These are phyloP conservation scores for Gopherus flavomarginatus DNA, from an alignment of 2,113 vertebrate species.

Conservation along the genomic window DNA sequence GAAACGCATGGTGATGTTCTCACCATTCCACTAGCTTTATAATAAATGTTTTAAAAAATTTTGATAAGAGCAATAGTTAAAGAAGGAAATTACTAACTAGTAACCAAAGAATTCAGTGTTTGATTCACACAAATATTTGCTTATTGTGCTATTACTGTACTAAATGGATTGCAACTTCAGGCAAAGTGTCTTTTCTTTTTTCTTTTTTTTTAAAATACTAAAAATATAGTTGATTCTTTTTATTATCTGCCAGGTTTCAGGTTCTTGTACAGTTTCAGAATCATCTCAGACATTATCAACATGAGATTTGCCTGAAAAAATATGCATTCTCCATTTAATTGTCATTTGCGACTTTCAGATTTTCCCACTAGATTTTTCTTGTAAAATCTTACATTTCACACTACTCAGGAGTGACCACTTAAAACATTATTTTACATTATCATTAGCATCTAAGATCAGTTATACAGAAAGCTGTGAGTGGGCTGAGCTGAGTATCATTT, in stretches of 20 bases:
- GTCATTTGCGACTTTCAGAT: constrained; percentile 75
- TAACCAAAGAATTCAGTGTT: constrained; percentile 75
- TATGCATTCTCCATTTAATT: constrained; percentile 54
- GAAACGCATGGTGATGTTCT: constrained; percentile 50
- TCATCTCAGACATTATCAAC: constrained; percentile 69
- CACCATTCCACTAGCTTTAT: constrained; percentile 1
- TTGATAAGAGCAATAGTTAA: constrained; percentile 69
- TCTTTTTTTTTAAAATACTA: not conserved
- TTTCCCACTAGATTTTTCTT: constrained; percentile 73
- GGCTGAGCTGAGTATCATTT: constrained; percentile 60
- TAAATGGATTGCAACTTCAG: constrained; percentile 64
- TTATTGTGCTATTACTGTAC: constrained; percentile 71
- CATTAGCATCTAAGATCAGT: constrained; percentile 27
- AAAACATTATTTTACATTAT: constrained; percentile 13
- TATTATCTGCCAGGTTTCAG: constrained; percentile 69
- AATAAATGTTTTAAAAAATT: not conserved
- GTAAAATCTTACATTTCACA: constrained; percentile 60
- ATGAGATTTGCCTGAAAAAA: constrained; percentile 69
- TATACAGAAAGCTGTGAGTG: constrained; percentile 51
- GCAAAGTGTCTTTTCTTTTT: constrained; percentile 19
- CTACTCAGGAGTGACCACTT: constrained; percentile 67
- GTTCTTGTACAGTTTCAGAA: constrained; percentile 65
- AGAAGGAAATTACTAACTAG: constrained; percentile 76
- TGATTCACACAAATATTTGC: constrained; percentile 69
- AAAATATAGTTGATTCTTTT: constrained; percentile 70